A percentile compares a stretch with the other conserved stretches of the same genome.
Evolutionary conservation across 2,113 vertebrate species (phyloP).

Genomic region (Coracopsis vasa): DNA sequence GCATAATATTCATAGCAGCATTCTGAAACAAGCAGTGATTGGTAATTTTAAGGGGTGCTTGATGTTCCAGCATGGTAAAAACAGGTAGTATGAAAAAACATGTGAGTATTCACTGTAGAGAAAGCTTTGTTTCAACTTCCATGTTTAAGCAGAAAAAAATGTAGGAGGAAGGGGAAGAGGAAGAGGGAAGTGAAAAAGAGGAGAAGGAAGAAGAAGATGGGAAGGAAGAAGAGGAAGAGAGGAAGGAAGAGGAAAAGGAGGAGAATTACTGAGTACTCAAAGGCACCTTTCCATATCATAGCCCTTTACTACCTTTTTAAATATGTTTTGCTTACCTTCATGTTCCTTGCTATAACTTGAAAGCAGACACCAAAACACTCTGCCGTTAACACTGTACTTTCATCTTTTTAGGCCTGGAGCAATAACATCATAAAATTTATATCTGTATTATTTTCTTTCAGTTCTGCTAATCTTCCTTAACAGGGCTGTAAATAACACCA

Average conservation of each 20-base stretch:
- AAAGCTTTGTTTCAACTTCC: background rate
- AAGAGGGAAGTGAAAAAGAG: background rate
- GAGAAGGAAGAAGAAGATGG: background rate
- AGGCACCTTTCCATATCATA: background rate
- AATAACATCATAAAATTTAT: background rate
- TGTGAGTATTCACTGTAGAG: background rate
- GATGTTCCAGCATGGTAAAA: background rate
- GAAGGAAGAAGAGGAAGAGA: background rate
- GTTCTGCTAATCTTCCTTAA: background rate
- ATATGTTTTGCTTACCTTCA: background rate
- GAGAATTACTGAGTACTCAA: background rate
- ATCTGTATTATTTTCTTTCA: background rate
- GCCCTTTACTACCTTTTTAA: background rate
- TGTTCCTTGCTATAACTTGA: background rate
- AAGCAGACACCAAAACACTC: background rate
- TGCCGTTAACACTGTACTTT: background rate
- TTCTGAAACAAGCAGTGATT: background rate
- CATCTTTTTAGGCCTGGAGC: background rate
- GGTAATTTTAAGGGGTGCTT: background rate
- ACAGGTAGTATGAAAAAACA: background rate
- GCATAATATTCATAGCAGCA: background rate
- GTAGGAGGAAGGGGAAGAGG: background rate
- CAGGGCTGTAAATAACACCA: background rate
- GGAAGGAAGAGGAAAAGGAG: background rate
- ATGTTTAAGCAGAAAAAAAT: background rate